phyloP scores from a whole-genome alignment of 2,113 vertebrate species.

The Uropsilus gracilis region DNA sequence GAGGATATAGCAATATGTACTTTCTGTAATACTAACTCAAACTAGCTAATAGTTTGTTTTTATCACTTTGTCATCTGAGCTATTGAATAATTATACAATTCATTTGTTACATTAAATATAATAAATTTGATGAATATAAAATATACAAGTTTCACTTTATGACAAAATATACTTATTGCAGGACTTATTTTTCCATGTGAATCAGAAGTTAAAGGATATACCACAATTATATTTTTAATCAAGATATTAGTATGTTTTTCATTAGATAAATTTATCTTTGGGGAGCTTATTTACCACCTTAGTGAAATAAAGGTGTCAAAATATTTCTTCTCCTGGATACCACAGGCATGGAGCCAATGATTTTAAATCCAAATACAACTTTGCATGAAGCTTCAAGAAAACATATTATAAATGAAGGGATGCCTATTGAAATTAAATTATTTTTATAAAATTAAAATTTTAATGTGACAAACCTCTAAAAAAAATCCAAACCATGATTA shows the following conservation, averaged over 20 bases:
- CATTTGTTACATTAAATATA: not conserved
- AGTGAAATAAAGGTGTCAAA: not conserved
- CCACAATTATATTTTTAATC: not conserved
- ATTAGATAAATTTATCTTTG: constrained; percentile 62
- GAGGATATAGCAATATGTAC: too few relatives aligned
- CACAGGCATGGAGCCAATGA: not conserved
- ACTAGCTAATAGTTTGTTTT: too few relatives aligned
- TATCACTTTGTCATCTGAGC: not conserved
- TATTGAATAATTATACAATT: not conserved
- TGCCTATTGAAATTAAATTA: not conserved
- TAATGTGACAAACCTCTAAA: not conserved
- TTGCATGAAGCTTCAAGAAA: not conserved
- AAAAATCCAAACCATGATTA: not conserved
- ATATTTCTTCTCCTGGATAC: not conserved
- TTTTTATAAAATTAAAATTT: not conserved
- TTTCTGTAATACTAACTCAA: too few relatives aligned
- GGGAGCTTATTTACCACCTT: not conserved
- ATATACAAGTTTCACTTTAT: not conserved
- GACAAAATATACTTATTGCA: not conserved
- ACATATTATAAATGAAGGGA: not conserved
- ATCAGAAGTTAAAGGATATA: not conserved
- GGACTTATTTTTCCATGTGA: not conserved
- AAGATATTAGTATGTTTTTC: constrained; percentile 8
- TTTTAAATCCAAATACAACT: not conserved
- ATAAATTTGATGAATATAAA: not conserved